A percentile compares a stretch with the other conserved stretches of the same genome.
Evolutionary conservation across 2,113 vertebrate genomes (phyloP).

Genomic region (Ochotona curzoniae): DNA sequence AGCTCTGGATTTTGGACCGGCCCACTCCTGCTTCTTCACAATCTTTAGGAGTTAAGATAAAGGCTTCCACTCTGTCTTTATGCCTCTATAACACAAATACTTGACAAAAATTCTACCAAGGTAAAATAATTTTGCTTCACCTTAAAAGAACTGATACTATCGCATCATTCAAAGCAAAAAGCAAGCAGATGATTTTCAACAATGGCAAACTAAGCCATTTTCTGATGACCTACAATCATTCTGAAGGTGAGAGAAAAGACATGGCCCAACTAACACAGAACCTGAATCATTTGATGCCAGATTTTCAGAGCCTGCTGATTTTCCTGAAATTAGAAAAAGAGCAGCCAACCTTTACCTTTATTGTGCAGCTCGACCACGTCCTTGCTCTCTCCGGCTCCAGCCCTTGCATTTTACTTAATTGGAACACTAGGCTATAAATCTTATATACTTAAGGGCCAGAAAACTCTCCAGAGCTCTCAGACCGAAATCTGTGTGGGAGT

Average conservation of each 20-base stretch:
- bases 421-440: conserved; percentile 69
- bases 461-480: conserved; percentile 64
- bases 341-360: conserved; percentile 27
- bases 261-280: background rate
- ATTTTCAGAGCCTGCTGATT: background rate
- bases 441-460: conserved; percentile 22
- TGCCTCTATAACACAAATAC: no score
- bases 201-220: background rate
- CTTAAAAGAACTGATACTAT: background rate
- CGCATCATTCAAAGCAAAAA: background rate
- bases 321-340: conserved; percentile 7
- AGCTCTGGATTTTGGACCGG: no score
- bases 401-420: conserved; percentile 44
- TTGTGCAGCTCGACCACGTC: background rate
- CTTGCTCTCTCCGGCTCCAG: background rate
- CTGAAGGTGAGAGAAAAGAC: background rate
- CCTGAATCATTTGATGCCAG: background rate
- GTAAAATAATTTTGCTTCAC: background rate
- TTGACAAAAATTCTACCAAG: background rate
- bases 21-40: no score
- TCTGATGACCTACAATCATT: background rate
- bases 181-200: background rate
- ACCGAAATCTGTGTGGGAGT: conserved; percentile 64
- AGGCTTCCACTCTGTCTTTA: no score
- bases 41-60: no score